Evolutionary conservation across 35 echinoderm and acorn worm species (phyloP), one percentile per base, ranked within the genome.

Genomic region (Apostichopus japonicus): DNA sequence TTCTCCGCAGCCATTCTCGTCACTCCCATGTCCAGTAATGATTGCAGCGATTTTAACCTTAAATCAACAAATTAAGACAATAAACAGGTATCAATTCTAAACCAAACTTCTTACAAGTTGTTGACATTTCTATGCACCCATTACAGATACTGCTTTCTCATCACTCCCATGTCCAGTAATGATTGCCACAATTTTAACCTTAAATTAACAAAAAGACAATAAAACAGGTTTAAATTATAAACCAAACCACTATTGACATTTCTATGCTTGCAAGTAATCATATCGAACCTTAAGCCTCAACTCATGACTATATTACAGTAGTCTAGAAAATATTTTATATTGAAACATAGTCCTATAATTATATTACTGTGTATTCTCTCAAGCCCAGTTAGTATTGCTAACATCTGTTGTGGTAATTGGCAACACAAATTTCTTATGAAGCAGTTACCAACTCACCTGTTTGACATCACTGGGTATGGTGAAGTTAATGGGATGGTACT

Each of bases 131-230:
- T 79, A 27, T 65, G 33, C 54, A 57, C 6, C 24, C n/a, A 75
- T 79, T 27, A 5, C 65, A 51, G 55, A 77, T 17, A 58, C 21
- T n/a, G n/a, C n/a, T n/a, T 97, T 97, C 8, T 97, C 92, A 72
- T 97, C 95, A 80, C 95, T 97, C 15, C 95, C 95, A 93, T 97
- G 95, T 1, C 95, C 95, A 67, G 95, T 97, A 10, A 97, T 97
- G 19, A 94, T 87, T 63, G 95, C 84, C 54, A 55, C 91, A 24
- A 97, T 87, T 22, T 92, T 71, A 15, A 97, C 95, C 95, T 97
- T 33, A 9, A 72, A 84, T 33, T 6, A n/a, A 73, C 16, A 73
- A 73, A 73, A 9, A 7, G 71, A 73, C 71, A 33, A 33, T 33
- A 73, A 19, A 73, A 22, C 1, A 9, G 57, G 7, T 59, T 3